A percentile compares a stretch with the other conserved stretches of the same genome.
phyloP scores from a whole-genome alignment of 1,140 invertebrate genomes.

The Agraylea sexmaculata region DNA sequence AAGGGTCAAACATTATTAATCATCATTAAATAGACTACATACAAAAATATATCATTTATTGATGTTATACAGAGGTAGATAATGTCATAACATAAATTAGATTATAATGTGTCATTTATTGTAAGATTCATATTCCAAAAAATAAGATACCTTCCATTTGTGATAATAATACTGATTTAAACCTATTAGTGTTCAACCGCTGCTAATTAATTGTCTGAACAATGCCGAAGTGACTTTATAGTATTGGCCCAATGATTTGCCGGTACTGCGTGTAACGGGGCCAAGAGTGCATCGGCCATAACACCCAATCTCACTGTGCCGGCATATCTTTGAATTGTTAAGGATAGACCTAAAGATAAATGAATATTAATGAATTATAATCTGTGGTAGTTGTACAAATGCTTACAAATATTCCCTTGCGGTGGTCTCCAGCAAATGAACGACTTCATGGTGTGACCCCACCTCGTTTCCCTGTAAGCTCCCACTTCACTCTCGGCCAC shows the following conservation, averaged over 20 bases:
- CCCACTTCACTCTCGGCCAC: conserved; percentile 41
- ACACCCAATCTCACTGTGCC: conserved; percentile 55
- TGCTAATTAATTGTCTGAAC: no score
- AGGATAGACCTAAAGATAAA: conserved; percentile 48
- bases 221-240: no score
- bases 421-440: conserved; percentile 68
- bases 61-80: no score
- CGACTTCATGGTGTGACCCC: conserved; percentile 54
- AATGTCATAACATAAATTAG: no score
- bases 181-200: no score
- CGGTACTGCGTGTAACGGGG: conserved; percentile 40
- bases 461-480: conserved; percentile 38
- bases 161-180: no score
- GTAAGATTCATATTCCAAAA: no score
- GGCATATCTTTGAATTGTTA: conserved; percentile 62
- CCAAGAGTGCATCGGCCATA: conserved; percentile 61
- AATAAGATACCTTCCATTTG: no score
- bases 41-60: no score
- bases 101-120: no score
- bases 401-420: conserved; percentile 68
- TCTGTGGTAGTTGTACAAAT: conserved; percentile 1
- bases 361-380: conserved; percentile 3
- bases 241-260: conserved; percentile 32
- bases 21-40: no score
- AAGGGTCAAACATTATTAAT: no score